A percentile compares a stretch with the other conserved stretches of the same genome.
phyloP scores from a whole-genome alignment of 1,140 invertebrate genomes.

The Phortica variegata region DNA sequence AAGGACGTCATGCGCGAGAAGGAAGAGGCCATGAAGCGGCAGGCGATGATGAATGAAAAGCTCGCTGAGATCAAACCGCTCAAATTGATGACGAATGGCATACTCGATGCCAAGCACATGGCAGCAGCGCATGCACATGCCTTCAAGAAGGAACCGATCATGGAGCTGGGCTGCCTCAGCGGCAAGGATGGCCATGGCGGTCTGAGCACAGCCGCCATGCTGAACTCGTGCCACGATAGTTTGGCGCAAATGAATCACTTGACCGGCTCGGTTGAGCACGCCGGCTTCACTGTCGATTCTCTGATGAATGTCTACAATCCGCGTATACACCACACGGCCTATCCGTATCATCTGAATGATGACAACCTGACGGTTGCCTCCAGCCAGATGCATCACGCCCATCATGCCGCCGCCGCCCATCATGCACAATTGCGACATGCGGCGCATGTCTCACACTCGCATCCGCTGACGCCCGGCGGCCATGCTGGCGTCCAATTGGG shows the following conservation, averaged over 20 bases:
- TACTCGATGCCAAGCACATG: slow-evolving; percentile 52
- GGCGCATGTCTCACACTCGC: slow-evolving; percentile 33
- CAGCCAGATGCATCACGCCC: slow-evolving; percentile 44
- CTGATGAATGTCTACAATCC: slow-evolving; percentile 57
- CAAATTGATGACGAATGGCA: slow-evolving; percentile 54
- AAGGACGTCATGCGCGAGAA: slow-evolving; percentile 88
- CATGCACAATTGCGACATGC: slow-evolving; percentile 46
- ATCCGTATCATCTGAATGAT: slow-evolving; percentile 55
- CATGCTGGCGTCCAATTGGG: slow-evolving; percentile 32
- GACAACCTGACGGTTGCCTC: slow-evolving; percentile 47
- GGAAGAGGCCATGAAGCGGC: slow-evolving; percentile 80
- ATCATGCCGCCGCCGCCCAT: slow-evolving; percentile 47
- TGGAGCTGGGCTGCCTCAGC: slow-evolving; percentile 48
- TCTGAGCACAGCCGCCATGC: slow-evolving; percentile 33
- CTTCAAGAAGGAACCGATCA: slow-evolving; percentile 51
- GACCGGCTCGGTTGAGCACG: slow-evolving; percentile 42
- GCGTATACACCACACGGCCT: slow-evolving; percentile 53
- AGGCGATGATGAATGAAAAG: slow-evolving; percentile 59
- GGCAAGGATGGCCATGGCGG: slow-evolving; percentile 46
- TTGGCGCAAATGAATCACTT: slow-evolving; percentile 56
- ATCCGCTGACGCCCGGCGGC: slow-evolving; percentile 42
- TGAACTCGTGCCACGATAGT: slow-evolving; percentile 56
- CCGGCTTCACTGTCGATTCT: slow-evolving; percentile 55
- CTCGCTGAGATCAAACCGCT: slow-evolving; percentile 55
- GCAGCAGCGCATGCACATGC: slow-evolving; percentile 40